Evolutionary conservation across 2,888 invertebrate species (phyloP), one percentile per base, ranked within the genome.

Genomic region (Ectropis crepuscularia): DNA sequence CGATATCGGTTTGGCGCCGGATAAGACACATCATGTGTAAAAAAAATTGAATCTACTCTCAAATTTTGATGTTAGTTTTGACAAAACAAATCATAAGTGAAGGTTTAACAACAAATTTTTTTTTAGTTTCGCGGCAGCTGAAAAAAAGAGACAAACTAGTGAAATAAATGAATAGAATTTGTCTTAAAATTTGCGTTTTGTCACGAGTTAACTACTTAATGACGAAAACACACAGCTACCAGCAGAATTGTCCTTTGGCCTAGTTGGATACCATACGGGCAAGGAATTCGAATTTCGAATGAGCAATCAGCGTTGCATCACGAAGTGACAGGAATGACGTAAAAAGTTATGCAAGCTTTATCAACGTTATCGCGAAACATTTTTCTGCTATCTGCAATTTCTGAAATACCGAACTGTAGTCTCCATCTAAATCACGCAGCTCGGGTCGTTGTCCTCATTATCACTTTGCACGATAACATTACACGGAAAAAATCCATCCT

Each of bases 401-500:
- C 58, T 68, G 49, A 69, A 70, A 71, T 69, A 68, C 73, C 61
- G 63, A 72, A 71, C 48, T 37, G 36, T 53, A 9, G 48, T 36
- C 66, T 71, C 75, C 86, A 83, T 82, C 85, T 80, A 78, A 80
- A 84, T 87, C 85, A 86, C 82, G 86, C 83, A 83, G 86, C 75
- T 79, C 72, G 78, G 90, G 86, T 89, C 87, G 75, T 82, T 84
- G 86, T 77, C 83, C 89, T 79, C 81, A 79, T 85, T 90, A 91
- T 90, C 91, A 74, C 79, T 78, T 83, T 83, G 82, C 75, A 81
- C 83, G 91, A 91, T 92, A 90, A 86, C 83, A 81, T 82, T 82
- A 85, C 76, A 85, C 86, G 88, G 87, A 90, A 92, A 89, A 90
- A 90, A 87, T 83, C 83, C 87, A 78, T 82, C 79, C 81, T 83